phyloP scores from a whole-genome alignment of 2,888 invertebrate species.

The Archaeoteleia sp. region DNA sequence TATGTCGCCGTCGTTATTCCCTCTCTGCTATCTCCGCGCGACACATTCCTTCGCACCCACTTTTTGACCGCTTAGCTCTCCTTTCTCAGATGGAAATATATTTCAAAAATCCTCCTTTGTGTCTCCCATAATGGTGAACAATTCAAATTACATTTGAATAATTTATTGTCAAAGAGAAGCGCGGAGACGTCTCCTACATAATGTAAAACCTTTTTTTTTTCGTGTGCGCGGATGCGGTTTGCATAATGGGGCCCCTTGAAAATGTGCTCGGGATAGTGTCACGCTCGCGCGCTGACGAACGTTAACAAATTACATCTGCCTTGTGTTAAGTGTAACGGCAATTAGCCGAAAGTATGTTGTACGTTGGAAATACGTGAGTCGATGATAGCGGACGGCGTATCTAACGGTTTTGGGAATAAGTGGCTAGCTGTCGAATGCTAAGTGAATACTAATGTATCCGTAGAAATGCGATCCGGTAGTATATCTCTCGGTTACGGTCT shows the following conservation, averaged over 20 bases:
- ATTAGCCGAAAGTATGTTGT: constrained; percentile 23
- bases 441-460: too few relatives aligned
- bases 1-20: constrained; percentile 22
- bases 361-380: too few relatives aligned
- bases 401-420: too few relatives aligned
- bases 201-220: constrained; percentile 31
- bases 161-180: constrained; percentile 45
- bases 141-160: constrained; percentile 47
- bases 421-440: too few relatives aligned
- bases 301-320: constrained; percentile 28
- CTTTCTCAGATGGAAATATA: constrained; percentile 13
- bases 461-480: too few relatives aligned
- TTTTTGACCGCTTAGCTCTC: constrained; percentile 26
- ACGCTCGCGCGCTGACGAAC: constrained; percentile 23
- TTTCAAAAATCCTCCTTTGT: constrained; percentile 37
- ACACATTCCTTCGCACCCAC: constrained; percentile 22
- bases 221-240: constrained; percentile 23
- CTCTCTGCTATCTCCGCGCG: constrained; percentile 1
- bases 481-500: too few relatives aligned
- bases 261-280: constrained; percentile 23
- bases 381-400: too few relatives aligned
- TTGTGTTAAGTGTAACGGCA: constrained; percentile 26
- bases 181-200: constrained; percentile 35
- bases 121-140: constrained; percentile 26
- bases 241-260: constrained; percentile 27